These are phyloP conservation scores for Aythya baeri DNA, from an alignment of 2,113 vertebrate genomes.

Conservation along the genomic window DNA sequence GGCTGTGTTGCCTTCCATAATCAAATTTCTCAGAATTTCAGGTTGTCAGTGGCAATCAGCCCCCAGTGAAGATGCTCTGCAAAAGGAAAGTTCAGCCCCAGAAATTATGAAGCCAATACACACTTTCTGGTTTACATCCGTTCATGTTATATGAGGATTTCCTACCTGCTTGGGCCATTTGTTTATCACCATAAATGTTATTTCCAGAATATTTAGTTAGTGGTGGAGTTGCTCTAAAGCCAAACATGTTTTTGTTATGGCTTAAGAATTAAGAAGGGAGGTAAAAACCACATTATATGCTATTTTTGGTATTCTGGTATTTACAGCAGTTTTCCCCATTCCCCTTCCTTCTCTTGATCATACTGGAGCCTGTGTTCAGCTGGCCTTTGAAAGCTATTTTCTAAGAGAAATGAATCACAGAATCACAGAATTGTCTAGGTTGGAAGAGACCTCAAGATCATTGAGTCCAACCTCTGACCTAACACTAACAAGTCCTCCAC, in stretches of 20 bases:
- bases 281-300: neutral
- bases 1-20: neutral
- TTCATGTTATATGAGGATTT: rapidly evolving
- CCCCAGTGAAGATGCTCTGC: neutral
- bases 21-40: neutral
- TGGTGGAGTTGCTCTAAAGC: neutral
- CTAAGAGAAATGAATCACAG: too few species aligned
- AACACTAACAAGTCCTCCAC: too few species aligned
- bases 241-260: neutral
- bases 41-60: neutral
- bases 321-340: neutral
- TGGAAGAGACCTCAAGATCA: too few species aligned
- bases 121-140: neutral
- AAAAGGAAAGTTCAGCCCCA: neutral
- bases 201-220: neutral
- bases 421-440: too few species aligned
- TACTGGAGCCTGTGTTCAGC: neutral
- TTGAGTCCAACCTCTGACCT: too few species aligned
- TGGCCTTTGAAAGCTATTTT: neutral
- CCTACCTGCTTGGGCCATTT: neutral
- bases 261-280: neutral
- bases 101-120: neutral
- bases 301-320: neutral
- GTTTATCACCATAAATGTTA: neutral
- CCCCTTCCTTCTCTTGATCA: neutral